Base-by-base conservation (phyloP, 2,888 invertebrate genomes). In the Xanthorhoe designata region DNA sequence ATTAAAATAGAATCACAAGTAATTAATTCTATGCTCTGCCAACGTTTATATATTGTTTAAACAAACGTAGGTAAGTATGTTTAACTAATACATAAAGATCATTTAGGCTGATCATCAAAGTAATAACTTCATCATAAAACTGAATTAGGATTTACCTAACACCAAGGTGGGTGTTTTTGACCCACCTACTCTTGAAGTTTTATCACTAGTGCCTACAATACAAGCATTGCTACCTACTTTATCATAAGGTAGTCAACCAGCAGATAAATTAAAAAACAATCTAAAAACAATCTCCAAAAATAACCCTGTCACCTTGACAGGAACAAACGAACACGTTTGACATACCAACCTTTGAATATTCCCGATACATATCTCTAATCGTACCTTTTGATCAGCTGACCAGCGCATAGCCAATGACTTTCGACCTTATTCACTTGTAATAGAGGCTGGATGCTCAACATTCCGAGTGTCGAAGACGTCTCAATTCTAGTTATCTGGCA, bases 311-410 rank as follows among this genome's bases (percentile, higher is more conserved):
- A 75, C 75, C 73, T 76, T 75, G 74, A 71, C 75, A 75, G 75
- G 70, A 80, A 77, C 78, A 77, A 69, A 72, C 78, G 68, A 74
- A 75, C 73, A 69, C 69, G 72, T 77, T 78, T 82, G 81, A 82
- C 82, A 82, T 82, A 80, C 82, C 90, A 85, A 81, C 82, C 83
- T 85, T 80, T 74, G 86, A 84, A 88, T 87, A 85, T 83, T 85
- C 84, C 76, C 80, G 90, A 90, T 90, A 86, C 84, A 75, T 85
- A 91, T 90, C 91, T 89, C 80, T 87, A 90, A 90, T 90, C 91
- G 83, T 83, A 82, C 76, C 61, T 68, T 78, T 83, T 85, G 85
- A 89, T 89, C 89, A 78, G 71, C 69, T 67, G 73, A 77, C 73
- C 75, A 78, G 76, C 76, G 38, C 54, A 55, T 57, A 55, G 45